Percentiles rank a stretch among this genome's conserved stretches.
Conservation (phyloP, 2,888 invertebrate species). For the Listrodromus nycthemerus region DNA sequence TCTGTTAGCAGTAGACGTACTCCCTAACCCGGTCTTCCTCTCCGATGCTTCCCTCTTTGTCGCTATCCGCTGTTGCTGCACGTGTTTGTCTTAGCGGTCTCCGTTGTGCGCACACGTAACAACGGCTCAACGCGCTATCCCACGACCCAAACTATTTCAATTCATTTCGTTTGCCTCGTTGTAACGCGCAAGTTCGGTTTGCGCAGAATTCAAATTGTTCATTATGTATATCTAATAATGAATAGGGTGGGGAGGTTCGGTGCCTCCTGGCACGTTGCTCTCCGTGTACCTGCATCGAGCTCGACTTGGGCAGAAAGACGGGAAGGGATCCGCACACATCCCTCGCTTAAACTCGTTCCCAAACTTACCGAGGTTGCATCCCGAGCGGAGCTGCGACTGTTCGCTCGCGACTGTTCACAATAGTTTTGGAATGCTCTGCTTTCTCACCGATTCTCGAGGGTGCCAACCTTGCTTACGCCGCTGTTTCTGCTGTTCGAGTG, state of each 20-base stretch:
- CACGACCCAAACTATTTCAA: neutral
- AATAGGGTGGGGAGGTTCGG: neutral
- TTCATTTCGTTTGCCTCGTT: neutral
- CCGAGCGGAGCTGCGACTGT: constrained; percentile 13
- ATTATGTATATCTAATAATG: constrained; percentile 11
- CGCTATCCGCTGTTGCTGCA: neutral
- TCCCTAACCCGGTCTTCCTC: neutral
- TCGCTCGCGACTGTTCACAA: constrained; percentile 34
- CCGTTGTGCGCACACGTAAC: neutral
- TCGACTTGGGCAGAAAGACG: neutral
- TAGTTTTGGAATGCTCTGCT: constrained; percentile 46
- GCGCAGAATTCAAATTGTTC: constrained; percentile 10
- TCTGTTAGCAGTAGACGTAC: neutral
- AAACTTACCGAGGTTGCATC: constrained; percentile 30
- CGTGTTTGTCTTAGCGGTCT: neutral
- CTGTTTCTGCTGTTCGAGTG: constrained; percentile 30
- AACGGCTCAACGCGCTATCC: neutral
- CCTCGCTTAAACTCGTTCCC: constrained; percentile 24
- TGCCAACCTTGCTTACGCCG: constrained; percentile 14
- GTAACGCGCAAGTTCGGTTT: neutral
- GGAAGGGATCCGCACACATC: constrained; percentile 39
- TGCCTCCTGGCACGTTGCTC: constrained; percentile 5
- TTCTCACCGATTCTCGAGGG: neutral
- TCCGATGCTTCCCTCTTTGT: neutral
- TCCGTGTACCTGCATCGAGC: constrained; percentile 15